These are phyloP conservation scores for Oreochromis aureus DNA, from an alignment of 2,113 vertebrate genomes.

Conservation along the genomic window DNA sequence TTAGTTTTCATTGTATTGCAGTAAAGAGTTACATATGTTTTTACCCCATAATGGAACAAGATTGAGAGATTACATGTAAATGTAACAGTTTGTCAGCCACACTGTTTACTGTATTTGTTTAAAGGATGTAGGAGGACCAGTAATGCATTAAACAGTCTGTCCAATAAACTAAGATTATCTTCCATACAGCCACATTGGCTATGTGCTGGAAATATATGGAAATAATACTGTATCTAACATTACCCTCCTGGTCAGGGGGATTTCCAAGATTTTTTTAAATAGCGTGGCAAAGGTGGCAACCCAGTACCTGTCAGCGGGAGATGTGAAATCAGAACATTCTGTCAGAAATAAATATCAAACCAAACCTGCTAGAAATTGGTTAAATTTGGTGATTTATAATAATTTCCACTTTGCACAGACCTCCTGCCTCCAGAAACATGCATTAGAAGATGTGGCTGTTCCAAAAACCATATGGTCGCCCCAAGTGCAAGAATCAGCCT, in stretches of 20 bases:
- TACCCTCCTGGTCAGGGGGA: neutral
- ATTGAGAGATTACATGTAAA: neutral
- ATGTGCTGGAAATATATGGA: neutral
- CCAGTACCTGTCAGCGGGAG: neutral
- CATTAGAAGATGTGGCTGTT: neutral
- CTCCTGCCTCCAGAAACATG: fast-evolving
- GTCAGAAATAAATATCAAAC: neutral
- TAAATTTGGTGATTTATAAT: neutral
- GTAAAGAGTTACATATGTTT: neutral
- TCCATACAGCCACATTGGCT: neutral
- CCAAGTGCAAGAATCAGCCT: neutral
- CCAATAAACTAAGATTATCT: neutral
- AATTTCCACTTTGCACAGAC: fast-evolving
- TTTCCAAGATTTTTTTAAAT: neutral
- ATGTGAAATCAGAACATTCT: neutral
- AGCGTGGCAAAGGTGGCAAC: neutral
- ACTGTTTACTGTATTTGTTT: neutral
- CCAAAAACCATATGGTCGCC: neutral
- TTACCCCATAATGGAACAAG: neutral
- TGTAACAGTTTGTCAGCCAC: neutral
- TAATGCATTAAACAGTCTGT: neutral
- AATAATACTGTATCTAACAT: neutral
- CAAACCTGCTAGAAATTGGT: neutral
- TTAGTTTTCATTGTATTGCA: neutral
- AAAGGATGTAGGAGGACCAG: neutral